Conservation (phyloP, 2,113 vertebrate species). For the Planiliza haematocheilus region DNA sequence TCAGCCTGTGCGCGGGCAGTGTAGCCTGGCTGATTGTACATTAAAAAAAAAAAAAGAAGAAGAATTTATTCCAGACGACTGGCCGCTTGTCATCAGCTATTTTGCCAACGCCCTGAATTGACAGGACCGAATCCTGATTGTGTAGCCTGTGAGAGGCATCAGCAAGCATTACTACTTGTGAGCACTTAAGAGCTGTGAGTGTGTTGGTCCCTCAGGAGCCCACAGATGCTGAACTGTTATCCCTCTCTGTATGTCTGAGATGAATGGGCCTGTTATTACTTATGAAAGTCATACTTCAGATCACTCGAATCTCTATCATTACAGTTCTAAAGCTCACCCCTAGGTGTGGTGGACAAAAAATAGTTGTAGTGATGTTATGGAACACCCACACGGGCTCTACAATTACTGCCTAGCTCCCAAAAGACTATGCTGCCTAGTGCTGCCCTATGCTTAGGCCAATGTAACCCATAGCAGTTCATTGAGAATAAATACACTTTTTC, state of each 20-base stretch:
- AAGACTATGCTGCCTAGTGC: background rate
- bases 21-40: background rate
- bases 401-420: background rate
- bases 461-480: background rate
- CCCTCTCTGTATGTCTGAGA: conserved; percentile 8
- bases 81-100: conserved; percentile 39
- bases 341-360: background rate
- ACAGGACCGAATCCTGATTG: conserved; percentile 35
- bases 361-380: background rate
- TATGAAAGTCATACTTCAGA: background rate
- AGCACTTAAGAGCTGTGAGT: conserved; percentile 62
- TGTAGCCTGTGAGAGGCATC: conserved; percentile 47
- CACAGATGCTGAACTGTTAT: conserved; percentile 37
- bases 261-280: background rate
- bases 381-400: background rate
- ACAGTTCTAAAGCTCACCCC: too few species aligned
- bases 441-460: background rate
- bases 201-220: conserved; percentile 53
- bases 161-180: conserved; percentile 46
- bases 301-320: too few species aligned
- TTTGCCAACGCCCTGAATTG: conserved; percentile 77
- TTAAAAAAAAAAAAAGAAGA: background rate
- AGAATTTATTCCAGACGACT: conserved; percentile 6
- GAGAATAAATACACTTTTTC: background rate
- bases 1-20: background rate